Conservation (phyloP, 2,888 invertebrate species). For the Lasioglossum marginatum region DNA sequence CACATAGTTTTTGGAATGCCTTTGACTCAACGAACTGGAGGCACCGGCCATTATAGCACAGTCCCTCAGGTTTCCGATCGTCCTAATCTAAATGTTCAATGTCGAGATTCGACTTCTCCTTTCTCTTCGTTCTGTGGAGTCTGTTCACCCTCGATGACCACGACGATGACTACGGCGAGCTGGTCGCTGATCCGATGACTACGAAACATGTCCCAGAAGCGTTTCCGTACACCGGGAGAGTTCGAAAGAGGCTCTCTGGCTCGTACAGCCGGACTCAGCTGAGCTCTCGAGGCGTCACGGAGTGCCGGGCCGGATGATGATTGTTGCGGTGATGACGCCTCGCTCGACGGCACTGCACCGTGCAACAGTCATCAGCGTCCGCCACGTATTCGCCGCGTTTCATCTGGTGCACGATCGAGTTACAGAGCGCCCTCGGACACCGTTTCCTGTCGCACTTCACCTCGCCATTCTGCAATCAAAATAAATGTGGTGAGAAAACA, state of each 20-base stretch:
- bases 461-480: conserved; percentile 89
- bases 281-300: conserved; percentile 76
- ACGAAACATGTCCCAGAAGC: conserved; percentile 48
- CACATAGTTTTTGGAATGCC: not conserved
- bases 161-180: conserved; percentile 26
- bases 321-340: conserved; percentile 86
- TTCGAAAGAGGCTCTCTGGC: conserved; percentile 41
- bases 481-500: no score
- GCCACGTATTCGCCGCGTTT: conserved; percentile 81
- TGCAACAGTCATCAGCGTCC: conserved; percentile 87
- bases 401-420: conserved; percentile 85
- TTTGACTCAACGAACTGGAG: not conserved
- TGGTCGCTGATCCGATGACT: conserved; percentile 22
- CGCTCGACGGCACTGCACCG: conserved; percentile 85
- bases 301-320: conserved; percentile 77
- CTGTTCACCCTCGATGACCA: conserved; percentile 23
- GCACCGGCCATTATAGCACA: not conserved
- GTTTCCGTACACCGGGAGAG: conserved; percentile 51
- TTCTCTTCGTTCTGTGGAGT: not conserved
- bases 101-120: not conserved
- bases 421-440: conserved; percentile 91
- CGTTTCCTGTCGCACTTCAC: conserved; percentile 92
- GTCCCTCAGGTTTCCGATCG: not conserved
- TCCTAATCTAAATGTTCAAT: not conserved
- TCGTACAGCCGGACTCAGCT: conserved; percentile 73